Evolutionary conservation across 1,140 invertebrate genomes (phyloP).

Genomic region (Drosophila pandora): DNA sequence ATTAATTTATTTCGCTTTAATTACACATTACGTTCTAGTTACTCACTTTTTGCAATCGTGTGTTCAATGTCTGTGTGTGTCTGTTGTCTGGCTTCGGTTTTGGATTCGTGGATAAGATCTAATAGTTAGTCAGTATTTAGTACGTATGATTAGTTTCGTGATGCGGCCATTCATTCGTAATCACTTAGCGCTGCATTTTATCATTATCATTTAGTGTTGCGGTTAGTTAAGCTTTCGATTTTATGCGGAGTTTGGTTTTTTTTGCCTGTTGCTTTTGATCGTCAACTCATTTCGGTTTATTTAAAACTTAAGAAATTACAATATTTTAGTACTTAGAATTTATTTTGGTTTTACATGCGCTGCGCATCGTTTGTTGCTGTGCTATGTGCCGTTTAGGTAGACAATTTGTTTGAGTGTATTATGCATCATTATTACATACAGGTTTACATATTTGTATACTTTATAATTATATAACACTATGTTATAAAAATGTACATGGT

Average conservation of each 20-base stretch:
- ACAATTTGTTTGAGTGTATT: constrained; percentile 80
- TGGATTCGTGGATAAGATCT: constrained; percentile 59
- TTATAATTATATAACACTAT: constrained; percentile 71
- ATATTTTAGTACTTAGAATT: constrained; percentile 76
- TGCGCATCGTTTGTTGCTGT: constrained; percentile 70
- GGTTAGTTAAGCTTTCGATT: constrained; percentile 61
- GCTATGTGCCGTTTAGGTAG: constrained; percentile 68
- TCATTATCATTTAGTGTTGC: constrained; percentile 28
- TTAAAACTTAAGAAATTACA: constrained; percentile 81
- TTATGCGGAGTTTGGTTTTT: constrained; percentile 15
- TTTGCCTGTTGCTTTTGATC: constrained; percentile 66
- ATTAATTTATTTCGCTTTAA: constrained; percentile 58
- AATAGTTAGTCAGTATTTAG: constrained; percentile 68
- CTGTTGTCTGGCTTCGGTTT: constrained; percentile 42
- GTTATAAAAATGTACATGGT: constrained; percentile 75
- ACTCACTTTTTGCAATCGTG: constrained; percentile 52
- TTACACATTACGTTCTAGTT: constrained; percentile 69
- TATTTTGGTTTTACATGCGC: constrained; percentile 82
- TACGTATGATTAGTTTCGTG: constrained; percentile 64
- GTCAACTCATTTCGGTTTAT: constrained; percentile 74
- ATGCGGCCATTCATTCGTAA: constrained; percentile 3
- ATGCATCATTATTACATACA: constrained; percentile 72
- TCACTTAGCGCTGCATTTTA: constrained; percentile 5
- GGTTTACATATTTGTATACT: constrained; percentile 51
- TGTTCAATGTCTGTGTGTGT: constrained; percentile 36